Conservation (phyloP, 2,113 vertebrate species). For the Pholis gunnellus region DNA sequence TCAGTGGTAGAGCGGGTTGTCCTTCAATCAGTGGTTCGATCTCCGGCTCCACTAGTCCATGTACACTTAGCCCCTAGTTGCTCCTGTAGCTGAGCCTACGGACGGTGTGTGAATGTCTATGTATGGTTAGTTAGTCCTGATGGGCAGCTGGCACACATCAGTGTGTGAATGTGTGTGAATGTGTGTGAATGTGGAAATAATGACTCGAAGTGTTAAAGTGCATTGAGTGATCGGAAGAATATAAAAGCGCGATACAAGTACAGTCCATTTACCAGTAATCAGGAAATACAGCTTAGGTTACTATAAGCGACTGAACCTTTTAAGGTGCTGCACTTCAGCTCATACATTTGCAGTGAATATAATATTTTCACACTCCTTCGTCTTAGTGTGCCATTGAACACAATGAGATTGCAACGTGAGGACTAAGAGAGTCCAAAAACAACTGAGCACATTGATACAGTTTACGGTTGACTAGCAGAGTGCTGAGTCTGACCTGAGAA, state of each 20-base stretch:
- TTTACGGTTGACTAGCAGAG: constrained; percentile 41
- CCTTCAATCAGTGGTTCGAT: too few species aligned
- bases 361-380: constrained; percentile 38
- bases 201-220: not conserved
- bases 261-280: not conserved
- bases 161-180: too few species aligned
- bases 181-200: too few species aligned
- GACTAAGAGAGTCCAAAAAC: constrained; percentile 61
- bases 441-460: constrained; percentile 37
- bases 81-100: too few species aligned
- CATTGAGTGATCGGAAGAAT: not conserved
- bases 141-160: too few species aligned
- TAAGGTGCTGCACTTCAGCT: not conserved
- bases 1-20: too few species aligned
- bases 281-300: not conserved
- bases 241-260: not conserved
- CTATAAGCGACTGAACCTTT: not conserved
- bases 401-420: constrained; percentile 40
- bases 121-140: too few species aligned
- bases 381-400: constrained; percentile 59
- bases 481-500: constrained; percentile 46
- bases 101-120: too few species aligned
- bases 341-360: constrained; percentile 22
- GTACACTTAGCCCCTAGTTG: too few species aligned
- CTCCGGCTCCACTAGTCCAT: too few species aligned